phyloP scores from a whole-genome alignment of 2,113 vertebrate genomes.

The Anolis carolinensis region DNA sequence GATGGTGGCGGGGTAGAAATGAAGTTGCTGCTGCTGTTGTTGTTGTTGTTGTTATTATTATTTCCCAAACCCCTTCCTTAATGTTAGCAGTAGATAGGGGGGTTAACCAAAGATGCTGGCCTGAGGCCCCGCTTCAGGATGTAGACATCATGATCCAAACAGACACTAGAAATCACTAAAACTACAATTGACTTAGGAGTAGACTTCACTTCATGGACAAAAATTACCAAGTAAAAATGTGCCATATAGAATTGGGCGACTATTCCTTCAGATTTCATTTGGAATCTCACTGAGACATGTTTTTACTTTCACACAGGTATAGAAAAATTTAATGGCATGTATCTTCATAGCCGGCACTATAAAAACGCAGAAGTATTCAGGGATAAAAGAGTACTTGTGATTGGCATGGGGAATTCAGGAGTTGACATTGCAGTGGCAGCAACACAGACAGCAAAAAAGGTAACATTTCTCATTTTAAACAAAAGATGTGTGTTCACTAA shows the following conservation, averaged over 20 bases:
- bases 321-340: conserved; percentile 78
- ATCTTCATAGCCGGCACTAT: conserved; percentile 86
- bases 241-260: neutral
- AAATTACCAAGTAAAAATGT: too few relatives aligned
- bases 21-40: too few relatives aligned
- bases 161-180: neutral
- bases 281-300: neutral
- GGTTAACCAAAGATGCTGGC: too few relatives aligned
- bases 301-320: conserved; percentile 73
- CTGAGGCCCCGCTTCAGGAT: too few relatives aligned
- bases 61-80: too few relatives aligned
- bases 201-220: too few relatives aligned
- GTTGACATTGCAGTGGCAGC: conserved; percentile 88
- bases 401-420: conserved; percentile 89
- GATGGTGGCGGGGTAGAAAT: too few relatives aligned
- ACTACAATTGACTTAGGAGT: too few relatives aligned
- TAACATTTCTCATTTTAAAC: conserved; percentile 35
- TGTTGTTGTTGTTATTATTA: too few relatives aligned
- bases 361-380: conserved; percentile 78
- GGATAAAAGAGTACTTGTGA: conserved; percentile 84
- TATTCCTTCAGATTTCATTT: neutral
- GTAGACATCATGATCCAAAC: too few relatives aligned
- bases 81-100: too few relatives aligned
- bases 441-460: conserved; percentile 82
- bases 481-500: neutral